Evolutionary conservation across 2,113 vertebrate genomes (phyloP).

Genomic region (Excalfactoria chinensis): DNA sequence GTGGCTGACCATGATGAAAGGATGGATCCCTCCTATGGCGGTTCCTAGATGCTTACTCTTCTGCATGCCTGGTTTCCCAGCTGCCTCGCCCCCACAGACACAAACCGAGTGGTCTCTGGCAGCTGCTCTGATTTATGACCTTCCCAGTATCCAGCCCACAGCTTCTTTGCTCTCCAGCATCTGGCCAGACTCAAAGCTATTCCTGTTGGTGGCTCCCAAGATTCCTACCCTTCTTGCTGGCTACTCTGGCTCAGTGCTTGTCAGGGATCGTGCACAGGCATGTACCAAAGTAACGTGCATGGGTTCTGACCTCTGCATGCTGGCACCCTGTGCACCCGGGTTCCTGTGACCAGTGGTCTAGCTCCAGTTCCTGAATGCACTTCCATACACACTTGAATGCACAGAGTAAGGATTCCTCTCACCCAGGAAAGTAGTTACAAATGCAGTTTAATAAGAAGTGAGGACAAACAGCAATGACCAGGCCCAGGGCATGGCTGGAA

Average conservation of each 20-base stretch:
- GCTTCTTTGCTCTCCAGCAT: not conserved
- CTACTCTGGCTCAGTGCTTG: not conserved
- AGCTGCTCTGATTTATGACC: not conserved
- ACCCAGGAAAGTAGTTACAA: not conserved
- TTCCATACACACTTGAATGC: fast-evolving
- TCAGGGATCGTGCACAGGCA: fast-evolving
- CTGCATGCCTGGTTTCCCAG: not conserved
- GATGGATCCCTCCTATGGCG: not conserved
- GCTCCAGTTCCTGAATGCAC: not conserved
- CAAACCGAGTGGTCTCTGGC: not conserved
- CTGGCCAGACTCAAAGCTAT: not conserved
- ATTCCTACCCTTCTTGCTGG: not conserved
- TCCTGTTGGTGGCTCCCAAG: not conserved
- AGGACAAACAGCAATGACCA: not conserved
- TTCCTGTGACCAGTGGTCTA: fast-evolving
- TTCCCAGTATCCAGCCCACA: not conserved
- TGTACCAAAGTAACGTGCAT: not conserved
- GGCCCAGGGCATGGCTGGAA: not conserved
- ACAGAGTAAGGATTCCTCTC: not conserved
- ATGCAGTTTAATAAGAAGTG: not conserved
- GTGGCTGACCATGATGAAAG: not conserved
- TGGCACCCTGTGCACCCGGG: not conserved
- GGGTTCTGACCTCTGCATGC: not conserved
- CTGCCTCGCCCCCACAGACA: not conserved
- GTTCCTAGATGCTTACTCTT: not conserved